Evolutionary conservation across 1,140 invertebrate genomes (phyloP), one percentile per base, ranked within the genome.

Genomic region (Microplitis mediator): DNA sequence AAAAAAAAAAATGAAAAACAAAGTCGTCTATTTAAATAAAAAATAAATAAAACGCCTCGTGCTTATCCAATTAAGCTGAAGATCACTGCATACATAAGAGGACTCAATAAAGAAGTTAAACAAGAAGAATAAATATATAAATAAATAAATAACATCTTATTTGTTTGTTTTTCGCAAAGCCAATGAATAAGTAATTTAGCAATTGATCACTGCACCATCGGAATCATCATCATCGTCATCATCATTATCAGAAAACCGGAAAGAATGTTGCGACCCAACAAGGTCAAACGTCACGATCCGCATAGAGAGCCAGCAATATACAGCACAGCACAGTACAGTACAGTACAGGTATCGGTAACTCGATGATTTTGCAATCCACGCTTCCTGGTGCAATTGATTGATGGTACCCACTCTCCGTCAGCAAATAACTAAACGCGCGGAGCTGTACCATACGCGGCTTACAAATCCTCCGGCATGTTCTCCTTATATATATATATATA

Each of bases 351-450:
- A 79, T 81, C 77, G 71, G 71, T 78, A 80, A 78, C 78, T 82
- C 75, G 68, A 76, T 73, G 77, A 81, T 80, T 81, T 80, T 77
- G 77, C 79, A 81, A 82, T 74, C 76, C 45, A 23, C 68, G 74
- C 77, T 83, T 82, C 79, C 75, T 82, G 78, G 74, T 81, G 76
- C 74, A 74, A 78, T 79, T 81, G 79, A 82, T 82, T 81, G 81
- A 81, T 81, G 77, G 73, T 74, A 68, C 54, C 36, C 62, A 69
- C 60, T 54, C 31, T 56, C 64, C 63, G 51, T 8, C 63, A 54
- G 23, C 51, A 54, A 51, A 50, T 54, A 52, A 31, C 65, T 23
- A 23, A 23, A 23, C 23, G 23, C 23, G 23, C 23, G 23, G 23
- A 23, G 23, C 23, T 23, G 23, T 23, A 23, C 23, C 23, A 23